Percentiles rank a stretch among this genome's conserved stretches.
phyloP scores from a whole-genome alignment of 2,113 vertebrate species.

The Zonotrichia leucophrys region DNA sequence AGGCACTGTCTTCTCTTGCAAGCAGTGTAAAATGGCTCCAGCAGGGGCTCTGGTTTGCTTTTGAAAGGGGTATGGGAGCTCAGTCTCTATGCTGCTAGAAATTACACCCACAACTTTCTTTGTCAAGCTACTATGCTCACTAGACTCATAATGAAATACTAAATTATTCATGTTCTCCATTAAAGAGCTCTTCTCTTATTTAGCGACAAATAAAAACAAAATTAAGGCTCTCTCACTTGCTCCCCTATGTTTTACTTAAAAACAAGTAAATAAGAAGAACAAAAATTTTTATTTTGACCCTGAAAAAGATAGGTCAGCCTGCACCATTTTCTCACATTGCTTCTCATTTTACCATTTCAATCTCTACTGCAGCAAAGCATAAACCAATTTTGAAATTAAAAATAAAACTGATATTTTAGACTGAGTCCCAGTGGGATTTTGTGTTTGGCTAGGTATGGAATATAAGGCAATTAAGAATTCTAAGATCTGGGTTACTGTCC shows the following conservation, averaged over 20 bases:
- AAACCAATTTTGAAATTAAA: constrained; percentile 28
- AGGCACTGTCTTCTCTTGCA: not conserved
- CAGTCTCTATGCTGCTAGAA: not conserved
- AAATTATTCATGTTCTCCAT: constrained; percentile 2
- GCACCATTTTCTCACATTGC: not conserved
- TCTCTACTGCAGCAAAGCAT: not conserved
- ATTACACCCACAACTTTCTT: not conserved
- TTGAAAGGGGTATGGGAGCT: not conserved
- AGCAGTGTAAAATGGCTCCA: not conserved
- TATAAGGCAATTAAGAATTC: not conserved
- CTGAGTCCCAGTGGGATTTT: not conserved
- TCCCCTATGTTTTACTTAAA: not conserved
- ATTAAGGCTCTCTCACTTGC: not conserved
- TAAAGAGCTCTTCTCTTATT: constrained; percentile 15
- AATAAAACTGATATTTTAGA: constrained; percentile 15
- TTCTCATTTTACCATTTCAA: not conserved
- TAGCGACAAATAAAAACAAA: not conserved
- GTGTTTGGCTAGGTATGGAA: not conserved
- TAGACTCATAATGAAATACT: not conserved
- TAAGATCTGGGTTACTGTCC: constrained; percentile 22
- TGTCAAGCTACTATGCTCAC: not conserved
- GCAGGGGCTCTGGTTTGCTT: not conserved
- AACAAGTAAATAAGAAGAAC: not conserved
- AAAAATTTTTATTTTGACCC: not conserved
- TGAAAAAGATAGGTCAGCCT: not conserved